Conservation (phyloP, 2,113 vertebrate genomes). For the Cyprinodon variegatus region DNA sequence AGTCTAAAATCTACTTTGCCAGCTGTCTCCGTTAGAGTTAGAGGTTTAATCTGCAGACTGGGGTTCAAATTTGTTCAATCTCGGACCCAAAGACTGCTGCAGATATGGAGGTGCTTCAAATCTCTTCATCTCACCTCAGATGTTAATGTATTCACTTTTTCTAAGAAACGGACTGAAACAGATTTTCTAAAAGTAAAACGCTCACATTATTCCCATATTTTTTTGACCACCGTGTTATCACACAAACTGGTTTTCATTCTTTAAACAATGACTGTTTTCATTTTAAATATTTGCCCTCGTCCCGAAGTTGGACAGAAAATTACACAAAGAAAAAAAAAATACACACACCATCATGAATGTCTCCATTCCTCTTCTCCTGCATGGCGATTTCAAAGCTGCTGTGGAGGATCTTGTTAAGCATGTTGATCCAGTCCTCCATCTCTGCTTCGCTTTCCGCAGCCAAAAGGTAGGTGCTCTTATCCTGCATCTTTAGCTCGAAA, state of each 20-base stretch:
- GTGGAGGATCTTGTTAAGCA: constrained; percentile 95
- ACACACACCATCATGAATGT: constrained; percentile 86
- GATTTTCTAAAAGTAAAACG: background rate
- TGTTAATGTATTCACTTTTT: too few species aligned
- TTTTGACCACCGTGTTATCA: background rate
- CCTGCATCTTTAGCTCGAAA: constrained; percentile 99
- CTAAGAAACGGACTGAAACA: background rate
- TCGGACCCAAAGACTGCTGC: too few species aligned
- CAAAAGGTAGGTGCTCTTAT: constrained; percentile 96
- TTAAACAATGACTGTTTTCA: constrained; percentile 18
- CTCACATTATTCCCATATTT: background rate
- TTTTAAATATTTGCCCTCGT: constrained; percentile 9
- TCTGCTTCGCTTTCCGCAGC: constrained; percentile 93
- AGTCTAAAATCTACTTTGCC: too few species aligned
- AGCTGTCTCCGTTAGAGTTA: too few species aligned
- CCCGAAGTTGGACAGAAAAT: constrained; percentile 15
- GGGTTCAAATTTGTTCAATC: too few species aligned
- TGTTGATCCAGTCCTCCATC: constrained; percentile 98
- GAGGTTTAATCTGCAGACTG: too few species aligned
- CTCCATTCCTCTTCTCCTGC: constrained; percentile 97
- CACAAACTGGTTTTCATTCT: background rate
- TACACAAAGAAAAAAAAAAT: constrained; percentile 7
- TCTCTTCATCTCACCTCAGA: too few species aligned
- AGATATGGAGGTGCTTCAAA: too few species aligned
- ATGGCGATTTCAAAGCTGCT: constrained; percentile 96